A percentile compares a stretch with the other conserved stretches of the same genome.
Conservation (phyloP, 2,888 invertebrate species). For the Dusona sp. region DNA sequence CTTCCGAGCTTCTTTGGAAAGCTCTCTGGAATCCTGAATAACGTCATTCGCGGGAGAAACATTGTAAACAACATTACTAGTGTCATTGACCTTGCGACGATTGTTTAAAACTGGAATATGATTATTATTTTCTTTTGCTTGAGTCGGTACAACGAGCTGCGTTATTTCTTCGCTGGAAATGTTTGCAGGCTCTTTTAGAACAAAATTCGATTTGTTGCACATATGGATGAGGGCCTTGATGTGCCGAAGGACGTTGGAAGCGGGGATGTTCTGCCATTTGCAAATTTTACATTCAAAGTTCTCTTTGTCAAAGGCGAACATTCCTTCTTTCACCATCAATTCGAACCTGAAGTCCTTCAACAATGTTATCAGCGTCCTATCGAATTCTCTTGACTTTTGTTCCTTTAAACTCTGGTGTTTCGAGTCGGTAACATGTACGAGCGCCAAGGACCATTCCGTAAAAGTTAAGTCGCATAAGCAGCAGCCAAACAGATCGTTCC, state of each 20-base stretch:
- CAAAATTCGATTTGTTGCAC: constrained; percentile 2
- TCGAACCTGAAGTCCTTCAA: not conserved
- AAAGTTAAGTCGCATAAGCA: not conserved
- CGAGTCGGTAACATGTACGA: not conserved
- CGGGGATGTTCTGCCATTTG: not conserved
- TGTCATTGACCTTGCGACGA: not conserved
- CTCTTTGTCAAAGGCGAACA: not conserved
- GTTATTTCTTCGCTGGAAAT: not conserved
- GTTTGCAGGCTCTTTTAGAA: not conserved
- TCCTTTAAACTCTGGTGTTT: not conserved
- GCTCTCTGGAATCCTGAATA: not conserved
- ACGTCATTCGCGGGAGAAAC: not conserved
- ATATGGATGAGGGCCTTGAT: not conserved
- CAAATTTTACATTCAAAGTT: constrained; percentile 8
- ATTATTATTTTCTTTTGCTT: not conserved
- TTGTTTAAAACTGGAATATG: not conserved
- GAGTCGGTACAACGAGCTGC: not conserved
- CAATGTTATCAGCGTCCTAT: not conserved
- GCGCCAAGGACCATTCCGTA: constrained; percentile 14
- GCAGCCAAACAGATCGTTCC: not conserved
- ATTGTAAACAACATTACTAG: not conserved
- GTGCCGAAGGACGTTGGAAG: not conserved
- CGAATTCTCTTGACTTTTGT: not conserved
- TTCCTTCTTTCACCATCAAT: constrained; percentile 17
- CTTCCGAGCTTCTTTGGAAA: not conserved